Evolutionary conservation across 2,888 invertebrate genomes (phyloP), one percentile per base, ranked within the genome.

Genomic region (Oasisia sp.): DNA sequence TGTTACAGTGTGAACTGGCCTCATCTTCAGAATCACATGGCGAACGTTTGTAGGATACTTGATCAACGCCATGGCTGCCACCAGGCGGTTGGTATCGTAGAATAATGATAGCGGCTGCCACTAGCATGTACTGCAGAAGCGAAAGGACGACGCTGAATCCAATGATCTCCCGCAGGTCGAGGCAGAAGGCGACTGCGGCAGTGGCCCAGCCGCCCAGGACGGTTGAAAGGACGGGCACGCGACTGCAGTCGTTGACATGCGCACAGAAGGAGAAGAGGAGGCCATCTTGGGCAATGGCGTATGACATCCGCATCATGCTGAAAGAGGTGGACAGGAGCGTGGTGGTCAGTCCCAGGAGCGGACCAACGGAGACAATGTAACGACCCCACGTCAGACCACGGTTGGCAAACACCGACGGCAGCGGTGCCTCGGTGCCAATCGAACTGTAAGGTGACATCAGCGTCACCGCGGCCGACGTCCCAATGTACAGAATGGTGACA

Each of bases 271-370:
- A 32, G 44, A 92, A 92, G 19, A 94, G 91, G 8, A 94, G 92
- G 19, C 94, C 94, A 45, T 94, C 94, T 74, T 93, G 91, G 4
- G 94, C 91, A 91, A 94, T 94, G 14, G 93, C 92, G n/a, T 93
- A 93, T 1, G 89, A 27, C 19, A 91, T 27, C 0, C 91, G 89
- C 32, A 58, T 44, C 19, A 74, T 27, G 74, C 74, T 74, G 27
- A 74, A 74, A 5, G 74, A 74, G 74, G 0, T 74, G 38, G 92
- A 74, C 11, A 95, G 93, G 12, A 94, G 92, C 11, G 93, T 95
- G 1, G 96, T 95, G 8, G 95, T 95, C 4, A 96, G 95, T 32
- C 95, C 96, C 91, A 95, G 95, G 27, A 96, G 93, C 0, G 96
- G 95, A 32, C 96, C 96, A 0, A 95, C 92, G 0, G 95, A 95